Evolutionary conservation across 2,113 vertebrate genomes (phyloP).

Genomic region (Uria aalge): DNA sequence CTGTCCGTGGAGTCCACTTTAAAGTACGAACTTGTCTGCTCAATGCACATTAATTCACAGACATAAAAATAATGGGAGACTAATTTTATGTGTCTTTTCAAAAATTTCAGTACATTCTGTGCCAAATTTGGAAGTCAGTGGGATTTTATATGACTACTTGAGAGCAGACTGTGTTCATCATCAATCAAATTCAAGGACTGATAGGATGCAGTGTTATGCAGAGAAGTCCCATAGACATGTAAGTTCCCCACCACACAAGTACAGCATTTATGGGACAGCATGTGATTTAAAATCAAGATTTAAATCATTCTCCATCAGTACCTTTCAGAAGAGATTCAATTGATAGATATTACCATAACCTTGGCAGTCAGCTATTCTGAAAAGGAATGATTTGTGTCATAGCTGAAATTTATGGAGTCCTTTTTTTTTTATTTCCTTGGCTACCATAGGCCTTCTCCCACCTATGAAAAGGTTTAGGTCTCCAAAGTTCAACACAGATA

Average conservation of each 20-base stretch:
- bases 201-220: background rate
- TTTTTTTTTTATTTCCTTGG: background rate
- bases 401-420: background rate
- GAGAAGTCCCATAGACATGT: background rate
- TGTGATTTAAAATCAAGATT: slow-evolving; percentile 17
- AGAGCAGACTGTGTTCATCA: background rate
- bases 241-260: background rate
- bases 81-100: background rate
- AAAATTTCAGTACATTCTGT: background rate
- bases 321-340: background rate
- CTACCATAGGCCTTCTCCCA: background rate
- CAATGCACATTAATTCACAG: background rate
- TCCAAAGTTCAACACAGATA: background rate
- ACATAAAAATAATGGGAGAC: background rate
- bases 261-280: background rate
- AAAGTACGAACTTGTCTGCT: background rate
- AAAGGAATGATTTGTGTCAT: background rate
- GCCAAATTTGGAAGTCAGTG: background rate
- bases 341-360: background rate
- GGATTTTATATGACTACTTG: background rate
- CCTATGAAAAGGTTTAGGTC: background rate
- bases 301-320: background rate
- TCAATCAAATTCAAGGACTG: background rate
- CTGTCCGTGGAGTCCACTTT: background rate
- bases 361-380: background rate